phyloP scores from a whole-genome alignment of 2,888 invertebrate genomes.

The Leptura quadrifasciata region DNA sequence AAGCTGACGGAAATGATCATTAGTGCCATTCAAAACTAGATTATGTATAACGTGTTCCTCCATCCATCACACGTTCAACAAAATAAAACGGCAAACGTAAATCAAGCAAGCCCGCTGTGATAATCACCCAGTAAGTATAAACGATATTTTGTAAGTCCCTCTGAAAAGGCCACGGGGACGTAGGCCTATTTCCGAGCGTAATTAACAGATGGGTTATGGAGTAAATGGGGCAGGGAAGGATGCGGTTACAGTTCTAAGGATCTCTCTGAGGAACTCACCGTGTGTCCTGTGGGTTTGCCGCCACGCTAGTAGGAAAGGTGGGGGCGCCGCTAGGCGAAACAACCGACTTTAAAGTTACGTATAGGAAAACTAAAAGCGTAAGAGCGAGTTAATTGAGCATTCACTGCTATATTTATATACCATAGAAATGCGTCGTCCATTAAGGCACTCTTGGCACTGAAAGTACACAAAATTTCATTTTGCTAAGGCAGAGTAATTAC shows the following conservation, averaged over 20 bases:
- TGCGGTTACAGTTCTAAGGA: constrained; percentile 61
- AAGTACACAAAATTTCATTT: constrained; percentile 38
- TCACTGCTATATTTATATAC: constrained; percentile 32
- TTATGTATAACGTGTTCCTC: not conserved
- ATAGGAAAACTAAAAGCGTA: constrained; percentile 15
- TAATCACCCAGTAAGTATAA: constrained; percentile 33
- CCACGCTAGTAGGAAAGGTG: constrained; percentile 1
- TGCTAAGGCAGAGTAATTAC: constrained; percentile 29
- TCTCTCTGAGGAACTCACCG: constrained; percentile 55
- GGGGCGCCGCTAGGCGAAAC: constrained; percentile 11
- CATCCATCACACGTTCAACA: not conserved
- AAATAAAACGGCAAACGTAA: constrained; percentile 22
- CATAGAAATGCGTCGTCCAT: constrained; percentile 29
- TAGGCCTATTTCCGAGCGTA: constrained; percentile 49
- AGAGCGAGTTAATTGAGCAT: constrained; percentile 30
- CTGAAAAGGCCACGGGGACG: constrained; percentile 32
- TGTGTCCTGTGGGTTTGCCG: constrained; percentile 42
- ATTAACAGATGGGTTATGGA: constrained; percentile 65
- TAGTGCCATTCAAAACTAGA: not conserved
- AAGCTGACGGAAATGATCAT: too few relatives aligned
- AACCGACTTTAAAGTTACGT: not conserved
- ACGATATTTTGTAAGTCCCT: constrained; percentile 32
- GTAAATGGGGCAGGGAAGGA: constrained; percentile 61
- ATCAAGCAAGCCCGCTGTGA: constrained; percentile 22
- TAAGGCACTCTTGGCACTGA: constrained; percentile 11